Base-by-base conservation (phyloP, 2,888 invertebrate genomes). In the Folsomia candida region DNA sequence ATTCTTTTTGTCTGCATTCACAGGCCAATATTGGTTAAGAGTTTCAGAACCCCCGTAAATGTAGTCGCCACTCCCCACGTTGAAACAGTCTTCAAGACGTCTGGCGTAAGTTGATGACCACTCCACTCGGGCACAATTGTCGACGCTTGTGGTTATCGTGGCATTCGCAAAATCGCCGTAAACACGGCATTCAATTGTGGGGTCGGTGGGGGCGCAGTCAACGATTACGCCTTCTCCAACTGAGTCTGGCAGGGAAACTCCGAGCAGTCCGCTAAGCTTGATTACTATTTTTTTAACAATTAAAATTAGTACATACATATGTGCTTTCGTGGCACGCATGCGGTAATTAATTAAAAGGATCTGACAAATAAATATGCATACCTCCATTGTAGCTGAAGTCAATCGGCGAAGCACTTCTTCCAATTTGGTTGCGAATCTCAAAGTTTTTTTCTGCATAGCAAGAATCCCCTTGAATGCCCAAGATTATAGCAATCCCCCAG, bases 1-100 rank as follows among this genome's bases (percentile, higher is more conserved):
- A 6, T 28, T 26, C 1, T 74, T 69, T 4, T 62, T 64, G 25
- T 70, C 64, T 9, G 59, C 68, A 54, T 78, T 75, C 54, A 78
- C 76, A 4, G 76, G 76, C 78, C 78, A 78, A 0, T 62, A 67
- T 59, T 76, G 75, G 0, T 27, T 63, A 47, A 70, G 66, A 11
- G 69, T 77, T 27, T 74, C 74, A 4, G 75, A 75, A 28, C 76
- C 76, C 0, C 78, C 78, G 20, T 75, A 75, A 72, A 73, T 75
- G 51, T 78, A 72, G 2, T 73, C 73, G 9, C 72, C 74, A 51
- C 28, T 26, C 27, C 51, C 37, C 25, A 78, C 24, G 4, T 74
- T 70, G 47, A 71, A 78, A 37, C 78, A 78, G 47, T 78, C 78
- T 67, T 76, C 74, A 18, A 78, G 26, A 67, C 74, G 67, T 28